phyloP scores from a whole-genome alignment of 2,113 vertebrate species.

The Neodon shergylaensis region DNA sequence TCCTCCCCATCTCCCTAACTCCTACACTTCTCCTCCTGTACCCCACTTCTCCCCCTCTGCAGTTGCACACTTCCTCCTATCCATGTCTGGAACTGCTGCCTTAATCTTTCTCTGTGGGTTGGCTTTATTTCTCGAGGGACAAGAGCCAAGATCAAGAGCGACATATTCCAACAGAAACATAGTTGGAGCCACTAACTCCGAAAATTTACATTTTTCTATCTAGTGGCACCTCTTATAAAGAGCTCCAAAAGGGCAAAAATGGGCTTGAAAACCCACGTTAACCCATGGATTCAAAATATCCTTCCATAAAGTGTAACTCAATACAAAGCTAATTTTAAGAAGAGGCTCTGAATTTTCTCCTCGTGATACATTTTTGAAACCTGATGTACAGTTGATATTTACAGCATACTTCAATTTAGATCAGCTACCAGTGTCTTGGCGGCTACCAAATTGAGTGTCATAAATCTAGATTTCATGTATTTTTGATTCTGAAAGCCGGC shows the following conservation, averaged over 20 bases:
- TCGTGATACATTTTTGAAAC: slow-evolving; percentile 14
- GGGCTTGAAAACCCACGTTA: neutral
- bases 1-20: too few relatives aligned
- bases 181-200: neutral
- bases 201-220: neutral
- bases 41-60: neutral
- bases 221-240: neutral
- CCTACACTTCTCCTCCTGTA: neutral
- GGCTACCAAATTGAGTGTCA: neutral
- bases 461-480: neutral
- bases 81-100: neutral
- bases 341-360: neutral
- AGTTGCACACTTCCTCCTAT: neutral
- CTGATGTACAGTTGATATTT: neutral
- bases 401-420: neutral
- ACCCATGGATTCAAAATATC: neutral
- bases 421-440: neutral
- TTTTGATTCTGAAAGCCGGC: neutral
- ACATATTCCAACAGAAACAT: slow-evolving; percentile 5
- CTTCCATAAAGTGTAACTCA: neutral
- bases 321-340: neutral
- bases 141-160: neutral
- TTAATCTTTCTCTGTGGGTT: neutral
- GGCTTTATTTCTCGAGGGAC: neutral
- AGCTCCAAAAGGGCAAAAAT: neutral